These are phyloP conservation scores for Ashinkailepas kermadecensis DNA, from an alignment of 2,888 invertebrate species.

Conservation along the genomic window DNA sequence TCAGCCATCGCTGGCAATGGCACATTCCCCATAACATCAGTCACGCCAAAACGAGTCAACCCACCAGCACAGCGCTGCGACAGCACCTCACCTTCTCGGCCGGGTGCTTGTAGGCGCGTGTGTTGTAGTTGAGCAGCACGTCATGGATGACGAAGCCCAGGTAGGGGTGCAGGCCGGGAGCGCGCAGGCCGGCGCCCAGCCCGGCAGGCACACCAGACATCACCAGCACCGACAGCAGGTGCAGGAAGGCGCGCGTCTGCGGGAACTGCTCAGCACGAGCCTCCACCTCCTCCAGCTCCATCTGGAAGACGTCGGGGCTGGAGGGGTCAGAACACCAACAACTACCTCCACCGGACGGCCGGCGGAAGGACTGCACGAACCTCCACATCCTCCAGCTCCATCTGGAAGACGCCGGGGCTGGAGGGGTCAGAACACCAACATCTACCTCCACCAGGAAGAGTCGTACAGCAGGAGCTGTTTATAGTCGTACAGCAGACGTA, in stretches of 20 bases:
- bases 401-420: no score
- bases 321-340: not conserved
- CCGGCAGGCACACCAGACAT: constrained; percentile 53
- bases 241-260: constrained; percentile 70
- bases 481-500: no score
- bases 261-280: constrained; percentile 84
- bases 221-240: constrained; percentile 64
- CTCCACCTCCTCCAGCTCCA: constrained; percentile 87
- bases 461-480: no score
- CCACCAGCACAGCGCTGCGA: no score
- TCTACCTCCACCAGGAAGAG: no score
- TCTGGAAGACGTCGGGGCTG: constrained; percentile 45
- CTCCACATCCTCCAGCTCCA: no score
- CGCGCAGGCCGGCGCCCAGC: constrained; percentile 69
- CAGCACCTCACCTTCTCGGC: constrained; percentile 54
- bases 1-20: no score
- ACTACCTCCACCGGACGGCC: no score
- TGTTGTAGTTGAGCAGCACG: constrained; percentile 69
- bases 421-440: no score
- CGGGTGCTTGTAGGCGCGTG: constrained; percentile 69
- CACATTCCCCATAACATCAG: no score
- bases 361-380: no score
- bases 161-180: constrained; percentile 84
- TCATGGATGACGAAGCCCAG: constrained; percentile 68
- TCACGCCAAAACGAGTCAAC: no score